Percentiles rank a stretch among this genome's conserved stretches.
phyloP scores from a whole-genome alignment of 2,113 vertebrate genomes.

The Podocnemis expansa region DNA sequence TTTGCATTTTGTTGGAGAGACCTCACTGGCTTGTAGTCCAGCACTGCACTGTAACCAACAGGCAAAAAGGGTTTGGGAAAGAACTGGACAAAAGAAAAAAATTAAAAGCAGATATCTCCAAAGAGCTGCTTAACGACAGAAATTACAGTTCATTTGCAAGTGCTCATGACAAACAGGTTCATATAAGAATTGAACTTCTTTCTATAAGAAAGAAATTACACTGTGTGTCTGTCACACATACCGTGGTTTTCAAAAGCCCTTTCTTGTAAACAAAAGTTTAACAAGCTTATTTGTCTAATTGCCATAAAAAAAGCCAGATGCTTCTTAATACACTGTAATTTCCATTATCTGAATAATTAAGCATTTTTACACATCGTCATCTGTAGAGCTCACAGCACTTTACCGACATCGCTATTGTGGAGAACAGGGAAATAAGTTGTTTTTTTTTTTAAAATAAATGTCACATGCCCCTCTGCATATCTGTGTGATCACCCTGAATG shows the following conservation, averaged over 20 bases:
- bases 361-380: background rate
- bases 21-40: slow-evolving; percentile 79
- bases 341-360: background rate
- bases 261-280: background rate
- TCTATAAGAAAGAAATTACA: background rate
- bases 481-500: background rate
- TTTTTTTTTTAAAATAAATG: too few species aligned
- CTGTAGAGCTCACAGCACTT: background rate
- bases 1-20: slow-evolving; percentile 65
- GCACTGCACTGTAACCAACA: slow-evolving; percentile 79
- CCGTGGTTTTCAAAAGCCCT: background rate
- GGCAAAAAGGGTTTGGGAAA: slow-evolving; percentile 38
- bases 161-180: background rate
- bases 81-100: background rate
- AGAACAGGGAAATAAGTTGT: background rate
- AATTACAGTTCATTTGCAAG: background rate
- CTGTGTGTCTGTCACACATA: background rate
- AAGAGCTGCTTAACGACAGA: background rate
- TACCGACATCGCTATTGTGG: background rate
- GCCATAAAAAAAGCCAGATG: background rate
- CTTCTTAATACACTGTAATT: background rate
- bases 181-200: background rate
- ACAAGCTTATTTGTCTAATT: background rate
- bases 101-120: background rate
- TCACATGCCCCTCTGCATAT: too few species aligned